A percentile compares a stretch with the other conserved stretches of the same genome.
Conservation (phyloP, 2,888 invertebrate genomes). For the Drosophila sordidula region DNA sequence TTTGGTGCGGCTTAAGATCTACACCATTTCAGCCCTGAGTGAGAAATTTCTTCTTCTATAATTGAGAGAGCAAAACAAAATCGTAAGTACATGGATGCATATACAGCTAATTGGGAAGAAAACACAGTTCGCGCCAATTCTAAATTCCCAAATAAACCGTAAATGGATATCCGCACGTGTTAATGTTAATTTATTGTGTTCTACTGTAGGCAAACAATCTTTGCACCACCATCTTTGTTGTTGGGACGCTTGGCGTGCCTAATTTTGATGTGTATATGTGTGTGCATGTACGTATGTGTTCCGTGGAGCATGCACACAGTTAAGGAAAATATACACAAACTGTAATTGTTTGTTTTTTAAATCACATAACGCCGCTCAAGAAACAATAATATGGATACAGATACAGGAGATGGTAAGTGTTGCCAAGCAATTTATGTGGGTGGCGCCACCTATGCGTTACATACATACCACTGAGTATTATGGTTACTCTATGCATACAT, state of each 20-base stretch:
- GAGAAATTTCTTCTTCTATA: slow-evolving; percentile 29
- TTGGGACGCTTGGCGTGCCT: slow-evolving; percentile 23
- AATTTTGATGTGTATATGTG: slow-evolving; percentile 13
- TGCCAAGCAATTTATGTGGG: not conserved
- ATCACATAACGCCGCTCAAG: slow-evolving; percentile 5
- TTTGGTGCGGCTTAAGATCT: not conserved
- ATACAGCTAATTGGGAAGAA: slow-evolving; percentile 47
- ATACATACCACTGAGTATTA: not conserved
- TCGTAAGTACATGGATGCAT: slow-evolving; percentile 36
- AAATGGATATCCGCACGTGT: not conserved
- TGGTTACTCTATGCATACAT: too few relatives aligned
- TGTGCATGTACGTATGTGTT: slow-evolving; percentile 20
- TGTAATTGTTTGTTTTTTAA: slow-evolving; percentile 27
- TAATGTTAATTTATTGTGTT: slow-evolving; percentile 3
- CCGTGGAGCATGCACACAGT: slow-evolving; percentile 22
- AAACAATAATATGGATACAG: slow-evolving; percentile 40
- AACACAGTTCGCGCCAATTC: slow-evolving; percentile 51
- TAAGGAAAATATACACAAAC: slow-evolving; percentile 35
- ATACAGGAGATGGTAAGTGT: slow-evolving; percentile 49
- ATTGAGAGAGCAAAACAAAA: slow-evolving; percentile 44
- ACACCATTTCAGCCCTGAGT: slow-evolving; percentile 82
- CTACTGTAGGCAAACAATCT: slow-evolving; percentile 5
- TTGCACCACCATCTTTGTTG: slow-evolving; percentile 13
- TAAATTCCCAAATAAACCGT: slow-evolving; percentile 14
- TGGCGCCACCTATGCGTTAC: slow-evolving; percentile 10